Percentiles rank a stretch among this genome's conserved stretches.
Evolutionary conservation across 2,888 invertebrate species (phyloP).

Genomic region (Drosophila paucipuncta): DNA sequence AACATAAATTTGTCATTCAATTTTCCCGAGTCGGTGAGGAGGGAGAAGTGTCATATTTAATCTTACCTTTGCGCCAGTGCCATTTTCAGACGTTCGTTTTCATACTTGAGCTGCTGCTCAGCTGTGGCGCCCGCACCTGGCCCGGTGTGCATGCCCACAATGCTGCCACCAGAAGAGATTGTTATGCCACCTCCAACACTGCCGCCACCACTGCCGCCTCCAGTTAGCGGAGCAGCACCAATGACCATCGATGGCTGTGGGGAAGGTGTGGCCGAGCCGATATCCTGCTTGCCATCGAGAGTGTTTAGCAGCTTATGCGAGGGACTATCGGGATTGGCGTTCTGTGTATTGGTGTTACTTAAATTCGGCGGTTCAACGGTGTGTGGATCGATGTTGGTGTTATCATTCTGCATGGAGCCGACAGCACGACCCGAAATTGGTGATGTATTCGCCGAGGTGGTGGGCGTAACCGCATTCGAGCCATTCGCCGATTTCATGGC

Average conservation of each 20-base stretch:
- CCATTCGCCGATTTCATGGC: conserved; percentile 89
- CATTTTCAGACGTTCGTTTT: conserved; percentile 97
- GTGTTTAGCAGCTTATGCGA: conserved; percentile 84
- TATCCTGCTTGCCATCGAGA: conserved; percentile 65
- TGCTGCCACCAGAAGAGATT: conserved; percentile 78
- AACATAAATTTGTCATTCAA: conserved; percentile 1
- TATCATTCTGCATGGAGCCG: conserved; percentile 86
- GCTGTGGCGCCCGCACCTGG: conserved; percentile 81
- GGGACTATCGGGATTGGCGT: conserved; percentile 85
- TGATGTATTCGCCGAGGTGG: conserved; percentile 94
- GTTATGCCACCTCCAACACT: conserved; percentile 56
- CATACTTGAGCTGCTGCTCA: conserved; percentile 96
- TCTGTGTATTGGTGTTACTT: conserved; percentile 87
- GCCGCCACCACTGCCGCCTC: conserved; percentile 37
- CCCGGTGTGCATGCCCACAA: conserved; percentile 79
- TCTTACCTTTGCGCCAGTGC: conserved; percentile 96
- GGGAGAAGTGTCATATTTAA: background rate
- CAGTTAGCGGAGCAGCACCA: conserved; percentile 23
- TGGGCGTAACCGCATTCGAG: conserved; percentile 91
- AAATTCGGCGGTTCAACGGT: conserved; percentile 87
- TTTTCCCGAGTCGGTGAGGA: background rate
- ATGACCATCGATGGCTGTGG: conserved; percentile 73
- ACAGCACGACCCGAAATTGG: conserved; percentile 90
- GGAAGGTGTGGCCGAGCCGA: conserved; percentile 82
- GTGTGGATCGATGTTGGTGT: conserved; percentile 85